Conservation (phyloP, 2,888 invertebrate species). For the Metellina segmentata region DNA sequence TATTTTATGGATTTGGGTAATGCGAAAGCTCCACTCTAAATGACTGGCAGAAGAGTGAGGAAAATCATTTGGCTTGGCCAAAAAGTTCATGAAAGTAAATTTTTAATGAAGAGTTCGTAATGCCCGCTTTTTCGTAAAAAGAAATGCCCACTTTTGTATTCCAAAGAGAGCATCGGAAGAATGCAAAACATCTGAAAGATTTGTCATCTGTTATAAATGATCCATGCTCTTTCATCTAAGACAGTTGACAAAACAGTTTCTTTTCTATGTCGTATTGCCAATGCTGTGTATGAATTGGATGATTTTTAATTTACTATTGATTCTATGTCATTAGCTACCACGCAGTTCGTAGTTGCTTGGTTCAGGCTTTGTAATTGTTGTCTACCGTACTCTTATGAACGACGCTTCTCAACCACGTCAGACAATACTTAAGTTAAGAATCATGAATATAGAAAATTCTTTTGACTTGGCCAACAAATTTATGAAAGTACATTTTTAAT, state of each 20-base stretch:
- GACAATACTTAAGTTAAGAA: too few species aligned
- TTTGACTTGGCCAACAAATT: conserved; percentile 13
- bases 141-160: conserved; percentile 10
- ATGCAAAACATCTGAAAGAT: conserved; percentile 26
- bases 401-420: too few species aligned
- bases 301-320: too few species aligned
- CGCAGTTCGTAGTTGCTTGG: too few species aligned
- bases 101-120: conserved; percentile 34
- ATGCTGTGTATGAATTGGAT: too few species aligned
- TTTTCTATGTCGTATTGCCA: neutral
- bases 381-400: too few species aligned
- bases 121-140: conserved; percentile 7
- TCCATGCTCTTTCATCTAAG: neutral
- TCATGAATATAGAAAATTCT: neutral
- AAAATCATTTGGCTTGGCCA: conserved; percentile 26
- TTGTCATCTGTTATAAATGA: conserved; percentile 36
- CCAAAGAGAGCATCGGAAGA: neutral
- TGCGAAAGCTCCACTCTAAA: conserved; percentile 34
- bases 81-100: conserved; percentile 40
- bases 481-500: conserved; percentile 42
- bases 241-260: neutral
- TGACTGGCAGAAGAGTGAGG: conserved; percentile 30
- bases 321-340: too few species aligned
- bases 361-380: too few species aligned
- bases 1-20: conserved; percentile 48